Base-by-base conservation (phyloP, 2,113 vertebrate species). In the Seriola dumerili region DNA sequence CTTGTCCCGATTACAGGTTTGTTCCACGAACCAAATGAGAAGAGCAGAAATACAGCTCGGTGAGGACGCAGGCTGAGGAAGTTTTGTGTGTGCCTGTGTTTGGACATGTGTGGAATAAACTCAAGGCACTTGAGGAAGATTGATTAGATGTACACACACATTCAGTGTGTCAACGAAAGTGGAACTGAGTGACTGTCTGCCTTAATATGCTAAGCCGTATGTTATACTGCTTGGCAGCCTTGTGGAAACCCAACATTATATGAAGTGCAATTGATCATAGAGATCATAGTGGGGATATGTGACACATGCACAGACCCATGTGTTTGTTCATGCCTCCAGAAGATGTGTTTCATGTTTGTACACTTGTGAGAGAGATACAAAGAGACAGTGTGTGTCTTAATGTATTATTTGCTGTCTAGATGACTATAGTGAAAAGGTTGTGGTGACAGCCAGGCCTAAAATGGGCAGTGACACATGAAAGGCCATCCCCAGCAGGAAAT, bases 401-500 rank as follows among this genome's bases (percentile, higher is more conserved):
- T 72, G 72, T 55, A 58, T 68, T 55, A 62, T 72, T 65, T 83
- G 68, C 46, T 69, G 48, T 83, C 36, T 77, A 71, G 73, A 82
- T 59, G 67, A 62, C 72, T 68, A 32, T 23, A 72, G 64, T 79
- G 55, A 87, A 91, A 94, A 91, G 89, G 82, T 91, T 80, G 84
- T 74, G 86, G 81, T 91, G 91, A 94, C 90, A 92, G 81, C 67
- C 40, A 36, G 50, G 81, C 52, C 79, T 73, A 83, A 85, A 90
- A 88, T 84, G 80, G 83, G 89, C 81, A 78, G 76, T 85, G 91
- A 93, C 91, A 92, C 88, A 86, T 92, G 85, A 94, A 95, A 95
- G 91, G 73, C 70, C 90, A 85, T 84, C 76, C 92, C 78, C 80
- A 84, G 91, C 84, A 92, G 93, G 94, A 93, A 94, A 94, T 95